phyloP scores from a whole-genome alignment of 2,797 vertebrate genomes.

The Knipowitschia caucasica region DNA sequence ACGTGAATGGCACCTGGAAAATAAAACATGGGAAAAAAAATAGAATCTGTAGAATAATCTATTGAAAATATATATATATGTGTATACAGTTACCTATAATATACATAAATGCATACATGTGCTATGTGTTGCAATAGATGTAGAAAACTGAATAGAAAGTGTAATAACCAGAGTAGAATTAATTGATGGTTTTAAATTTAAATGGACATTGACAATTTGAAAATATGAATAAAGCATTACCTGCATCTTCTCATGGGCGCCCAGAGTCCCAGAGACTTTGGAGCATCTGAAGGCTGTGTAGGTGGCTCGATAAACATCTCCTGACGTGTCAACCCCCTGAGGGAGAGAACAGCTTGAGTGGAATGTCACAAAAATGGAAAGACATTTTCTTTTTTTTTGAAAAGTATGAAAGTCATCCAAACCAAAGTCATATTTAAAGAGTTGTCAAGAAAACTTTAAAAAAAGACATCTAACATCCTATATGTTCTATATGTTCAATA shows the following conservation, averaged over 20 bases:
- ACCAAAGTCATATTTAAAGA: not conserved
- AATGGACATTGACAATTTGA: not conserved
- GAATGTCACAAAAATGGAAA: constrained; percentile 10
- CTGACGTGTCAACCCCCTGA: constrained; percentile 85
- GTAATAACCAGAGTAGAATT: too few relatives aligned
- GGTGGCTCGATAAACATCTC: constrained; percentile 85
- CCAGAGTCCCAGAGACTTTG: constrained; percentile 81
- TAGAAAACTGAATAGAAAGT: too few relatives aligned
- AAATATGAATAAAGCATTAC: constrained; percentile 65
- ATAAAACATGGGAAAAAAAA: too few relatives aligned
- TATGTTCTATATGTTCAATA: too few relatives aligned
- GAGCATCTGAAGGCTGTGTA: constrained; percentile 89
- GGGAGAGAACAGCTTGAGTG: constrained; percentile 8
- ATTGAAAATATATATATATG: too few relatives aligned
- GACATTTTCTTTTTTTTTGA: not conserved
- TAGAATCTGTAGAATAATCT: too few relatives aligned
- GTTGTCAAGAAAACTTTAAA: not conserved
- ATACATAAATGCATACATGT: too few relatives aligned
- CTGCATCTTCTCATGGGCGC: constrained; percentile 78
- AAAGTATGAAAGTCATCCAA: not conserved
- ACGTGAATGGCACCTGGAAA: constrained; percentile 81
- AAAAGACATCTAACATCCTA: too few relatives aligned
- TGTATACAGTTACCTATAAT: too few relatives aligned
- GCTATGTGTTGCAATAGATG: too few relatives aligned
- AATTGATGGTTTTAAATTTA: too few relatives aligned